A percentile compares a stretch with the other conserved stretches of the same genome.
Conservation (phyloP, 2,113 vertebrate genomes). For the Mirza zaza region DNA sequence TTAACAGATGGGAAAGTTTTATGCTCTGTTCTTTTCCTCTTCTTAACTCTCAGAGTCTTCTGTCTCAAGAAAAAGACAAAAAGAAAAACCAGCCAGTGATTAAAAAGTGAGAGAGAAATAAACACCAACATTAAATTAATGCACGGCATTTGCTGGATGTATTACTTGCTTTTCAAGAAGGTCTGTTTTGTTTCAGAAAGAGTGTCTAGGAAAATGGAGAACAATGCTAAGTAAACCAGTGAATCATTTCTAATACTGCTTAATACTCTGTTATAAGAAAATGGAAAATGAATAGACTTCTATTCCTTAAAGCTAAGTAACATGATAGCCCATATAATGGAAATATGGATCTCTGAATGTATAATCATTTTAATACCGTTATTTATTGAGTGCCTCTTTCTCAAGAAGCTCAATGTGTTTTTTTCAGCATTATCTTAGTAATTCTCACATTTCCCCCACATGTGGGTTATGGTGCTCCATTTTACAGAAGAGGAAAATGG, state of each 20-base stretch:
- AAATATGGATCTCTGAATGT: conserved; percentile 36
- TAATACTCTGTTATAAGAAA: conserved; percentile 60
- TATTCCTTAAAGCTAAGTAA: conserved; percentile 57
- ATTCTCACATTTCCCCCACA: neutral
- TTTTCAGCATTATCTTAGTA: neutral
- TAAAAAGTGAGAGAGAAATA: conserved; percentile 54
- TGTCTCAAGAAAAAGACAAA: neutral
- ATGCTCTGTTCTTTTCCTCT: neutral
- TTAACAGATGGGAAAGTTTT: neutral
- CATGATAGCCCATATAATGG: conserved; percentile 46
- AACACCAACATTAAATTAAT: conserved; percentile 63
- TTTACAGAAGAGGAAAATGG: neutral
- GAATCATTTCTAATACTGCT: conserved; percentile 70
- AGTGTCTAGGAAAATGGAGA: conserved; percentile 56
- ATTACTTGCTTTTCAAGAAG: conserved; percentile 34
- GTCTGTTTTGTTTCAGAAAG: conserved; percentile 62
- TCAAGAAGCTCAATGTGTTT: neutral
- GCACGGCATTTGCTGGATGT: neutral
- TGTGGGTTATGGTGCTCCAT: neutral
- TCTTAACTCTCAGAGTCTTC: neutral
- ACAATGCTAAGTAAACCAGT: conserved; percentile 56
- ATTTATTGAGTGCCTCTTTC: neutral
- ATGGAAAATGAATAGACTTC: conserved; percentile 55
- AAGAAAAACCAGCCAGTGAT: conserved; percentile 19
- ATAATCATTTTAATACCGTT: conserved; percentile 32